phyloP scores from a whole-genome alignment of 2,113 vertebrate species.

The Talpa occidentalis region DNA sequence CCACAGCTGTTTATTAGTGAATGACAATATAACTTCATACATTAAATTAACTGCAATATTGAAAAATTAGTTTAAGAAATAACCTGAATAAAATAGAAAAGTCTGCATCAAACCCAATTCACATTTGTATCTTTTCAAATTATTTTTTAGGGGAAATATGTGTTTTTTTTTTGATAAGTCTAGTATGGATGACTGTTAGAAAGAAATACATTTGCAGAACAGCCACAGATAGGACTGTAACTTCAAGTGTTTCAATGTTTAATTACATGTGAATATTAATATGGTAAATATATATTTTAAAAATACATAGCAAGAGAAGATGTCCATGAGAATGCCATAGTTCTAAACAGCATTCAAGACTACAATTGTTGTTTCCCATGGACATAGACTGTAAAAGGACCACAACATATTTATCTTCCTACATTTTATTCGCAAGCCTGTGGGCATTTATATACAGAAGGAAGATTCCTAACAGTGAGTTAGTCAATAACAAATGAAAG shows the following conservation, averaged over 20 bases:
- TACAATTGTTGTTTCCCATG: background rate
- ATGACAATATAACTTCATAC: background rate
- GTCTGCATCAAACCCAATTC: background rate
- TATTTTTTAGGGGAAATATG: no score
- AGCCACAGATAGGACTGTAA: background rate
- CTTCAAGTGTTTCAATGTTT: background rate
- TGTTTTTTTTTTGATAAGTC: no score
- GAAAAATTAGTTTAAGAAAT: conserved; percentile 25
- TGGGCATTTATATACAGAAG: background rate
- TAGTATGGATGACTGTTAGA: background rate
- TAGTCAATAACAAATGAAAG: background rate
- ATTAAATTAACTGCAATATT: background rate
- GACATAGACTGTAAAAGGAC: background rate
- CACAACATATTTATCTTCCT: background rate
- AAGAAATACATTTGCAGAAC: background rate
- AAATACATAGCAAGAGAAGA: background rate
- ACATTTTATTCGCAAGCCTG: background rate
- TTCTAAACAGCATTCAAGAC: background rate
- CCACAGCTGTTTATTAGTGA: conserved; percentile 2
- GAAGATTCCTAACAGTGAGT: background rate
- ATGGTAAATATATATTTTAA: background rate
- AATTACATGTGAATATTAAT: background rate
- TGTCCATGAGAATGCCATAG: background rate
- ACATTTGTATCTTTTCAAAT: background rate
- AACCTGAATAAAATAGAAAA: conserved; percentile 39